Conservation (phyloP, 2,797 vertebrate species). For the Microhierax caerulescens region DNA sequence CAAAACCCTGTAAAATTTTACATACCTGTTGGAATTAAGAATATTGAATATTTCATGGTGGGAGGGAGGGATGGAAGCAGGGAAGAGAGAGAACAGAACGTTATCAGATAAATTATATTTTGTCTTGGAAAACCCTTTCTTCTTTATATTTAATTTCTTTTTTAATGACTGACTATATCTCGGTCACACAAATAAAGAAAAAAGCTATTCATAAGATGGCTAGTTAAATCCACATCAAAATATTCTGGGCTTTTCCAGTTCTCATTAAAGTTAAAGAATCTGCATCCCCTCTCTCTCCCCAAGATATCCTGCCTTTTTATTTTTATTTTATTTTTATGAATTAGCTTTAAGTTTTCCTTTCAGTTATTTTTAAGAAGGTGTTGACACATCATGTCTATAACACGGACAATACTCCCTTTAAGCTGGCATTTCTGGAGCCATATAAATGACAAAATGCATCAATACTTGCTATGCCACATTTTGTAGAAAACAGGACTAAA, state of each 20-base stretch:
- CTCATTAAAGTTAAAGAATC: neutral
- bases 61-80: neutral
- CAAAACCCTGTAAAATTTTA: neutral
- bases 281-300: accelerated
- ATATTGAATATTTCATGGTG: neutral
- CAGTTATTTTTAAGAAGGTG: neutral
- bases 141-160: neutral
- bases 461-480: neutral
- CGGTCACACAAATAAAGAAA: neutral
- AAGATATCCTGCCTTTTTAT: neutral
- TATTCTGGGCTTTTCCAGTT: neutral
- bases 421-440: neutral
- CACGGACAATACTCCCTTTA: neutral
- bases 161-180: neutral
- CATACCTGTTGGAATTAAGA: neutral
- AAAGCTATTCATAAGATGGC: neutral
- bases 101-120: neutral
- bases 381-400: neutral
- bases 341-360: neutral
- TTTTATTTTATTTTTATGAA: neutral
- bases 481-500: neutral
- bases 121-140: neutral
- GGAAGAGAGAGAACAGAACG: neutral
- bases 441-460: neutral
- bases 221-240: neutral